A percentile compares a stretch with the other conserved stretches of the same genome.
phyloP scores from a whole-genome alignment of 1,140 invertebrate species.

The Archivesica marissinica region DNA sequence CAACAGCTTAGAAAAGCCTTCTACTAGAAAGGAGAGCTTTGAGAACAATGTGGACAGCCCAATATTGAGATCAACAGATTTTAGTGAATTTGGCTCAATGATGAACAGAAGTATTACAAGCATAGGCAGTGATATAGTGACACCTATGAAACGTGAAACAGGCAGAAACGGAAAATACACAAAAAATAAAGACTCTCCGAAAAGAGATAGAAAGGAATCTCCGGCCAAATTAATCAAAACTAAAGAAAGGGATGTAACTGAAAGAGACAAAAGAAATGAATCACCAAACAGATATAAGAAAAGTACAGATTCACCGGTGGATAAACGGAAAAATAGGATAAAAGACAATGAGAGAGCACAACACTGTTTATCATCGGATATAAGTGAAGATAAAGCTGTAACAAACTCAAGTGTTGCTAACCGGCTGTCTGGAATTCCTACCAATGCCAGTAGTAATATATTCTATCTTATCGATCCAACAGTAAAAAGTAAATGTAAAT shows the following conservation, averaged over 20 bases:
- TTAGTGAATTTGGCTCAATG: slow-evolving; percentile 54
- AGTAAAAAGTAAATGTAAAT: slow-evolving; percentile 60
- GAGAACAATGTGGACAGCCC: slow-evolving; percentile 17
- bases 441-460: slow-evolving; percentile 47
- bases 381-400: slow-evolving; percentile 29
- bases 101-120: slow-evolving; percentile 56
- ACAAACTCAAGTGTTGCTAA: slow-evolving; percentile 20
- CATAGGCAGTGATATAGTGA: slow-evolving; percentile 58
- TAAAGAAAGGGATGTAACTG: slow-evolving; percentile 28
- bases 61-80: slow-evolving; percentile 43
- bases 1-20: slow-evolving; percentile 34
- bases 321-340: slow-evolving; percentile 28
- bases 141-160: slow-evolving; percentile 25
- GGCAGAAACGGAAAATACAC: slow-evolving; percentile 28
- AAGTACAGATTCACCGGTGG: slow-evolving; percentile 45
- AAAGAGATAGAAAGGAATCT: slow-evolving; percentile 44
- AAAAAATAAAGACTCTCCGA: slow-evolving; percentile 46
- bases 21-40: background rate
- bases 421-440: slow-evolving; percentile 36
- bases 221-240: slow-evolving; percentile 10
- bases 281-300: slow-evolving; percentile 36
- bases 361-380: slow-evolving; percentile 18
- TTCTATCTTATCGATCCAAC: slow-evolving; percentile 63
- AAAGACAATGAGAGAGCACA: background rate
- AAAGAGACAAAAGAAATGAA: slow-evolving; percentile 32